A percentile compares a stretch with the other conserved stretches of the same genome.
phyloP scores from a whole-genome alignment of 2,113 vertebrate species.

The Emydocephalus ijimae region DNA sequence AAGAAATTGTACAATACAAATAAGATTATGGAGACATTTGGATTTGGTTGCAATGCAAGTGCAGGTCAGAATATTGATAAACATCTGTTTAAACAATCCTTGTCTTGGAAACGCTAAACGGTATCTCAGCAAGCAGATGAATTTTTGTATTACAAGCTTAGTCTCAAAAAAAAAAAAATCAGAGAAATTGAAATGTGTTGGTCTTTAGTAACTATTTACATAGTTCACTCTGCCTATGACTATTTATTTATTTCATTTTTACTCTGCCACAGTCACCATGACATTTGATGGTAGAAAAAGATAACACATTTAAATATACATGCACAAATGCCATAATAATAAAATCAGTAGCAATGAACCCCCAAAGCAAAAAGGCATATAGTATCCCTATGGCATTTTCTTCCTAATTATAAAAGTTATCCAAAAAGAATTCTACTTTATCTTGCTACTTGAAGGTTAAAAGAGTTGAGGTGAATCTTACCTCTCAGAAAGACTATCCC shows the following conservation, averaged over 20 bases:
- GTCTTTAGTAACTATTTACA: constrained; percentile 7
- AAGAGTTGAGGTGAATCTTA: not conserved
- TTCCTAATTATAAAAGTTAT: not conserved
- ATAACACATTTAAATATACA: not conserved
- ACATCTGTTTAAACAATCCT: not conserved
- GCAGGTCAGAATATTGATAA: not conserved
- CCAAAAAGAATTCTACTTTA: not conserved
- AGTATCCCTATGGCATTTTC: not conserved
- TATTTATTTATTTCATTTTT: not conserved
- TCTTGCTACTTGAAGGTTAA: not conserved
- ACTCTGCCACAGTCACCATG: not conserved
- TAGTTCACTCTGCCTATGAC: not conserved
- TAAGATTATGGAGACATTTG: not conserved
- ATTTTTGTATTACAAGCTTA: constrained; percentile 1
- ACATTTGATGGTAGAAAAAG: not conserved
- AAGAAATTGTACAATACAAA: not conserved
- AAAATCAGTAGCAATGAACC: not conserved
- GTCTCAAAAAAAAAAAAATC: constrained; percentile 6
- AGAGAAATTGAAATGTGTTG: constrained; percentile 20
- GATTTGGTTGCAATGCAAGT: constrained; percentile 11
- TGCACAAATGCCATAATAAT: not conserved
- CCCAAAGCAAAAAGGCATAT: not conserved
- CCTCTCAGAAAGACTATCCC: not conserved
- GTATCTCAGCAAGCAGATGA: constrained; percentile 1
- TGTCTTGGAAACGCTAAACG: not conserved